Percentiles rank a stretch among this genome's conserved stretches.
Conservation (phyloP, 2,797 vertebrate species). For the Cirrhinus molitorella region DNA sequence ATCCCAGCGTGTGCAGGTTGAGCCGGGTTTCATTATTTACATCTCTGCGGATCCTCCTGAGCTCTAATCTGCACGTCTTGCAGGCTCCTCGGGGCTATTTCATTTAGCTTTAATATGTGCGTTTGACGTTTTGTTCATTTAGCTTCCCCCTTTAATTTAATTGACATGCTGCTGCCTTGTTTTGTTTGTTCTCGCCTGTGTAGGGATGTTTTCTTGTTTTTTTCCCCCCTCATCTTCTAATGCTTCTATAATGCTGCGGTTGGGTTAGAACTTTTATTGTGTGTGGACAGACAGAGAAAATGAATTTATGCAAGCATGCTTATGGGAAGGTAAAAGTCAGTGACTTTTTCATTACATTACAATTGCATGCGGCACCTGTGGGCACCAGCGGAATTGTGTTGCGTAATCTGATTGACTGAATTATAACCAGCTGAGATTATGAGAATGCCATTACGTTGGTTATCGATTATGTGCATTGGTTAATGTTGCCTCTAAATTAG, state of each 20-base stretch:
- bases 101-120: conserved; percentile 84
- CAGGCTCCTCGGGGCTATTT: conserved; percentile 78
- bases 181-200: conserved; percentile 71
- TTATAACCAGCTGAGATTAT: conserved; percentile 39
- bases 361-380: conserved; percentile 17
- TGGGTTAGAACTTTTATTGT: conserved; percentile 38
- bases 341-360: conserved; percentile 33
- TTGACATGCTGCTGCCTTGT: conserved; percentile 75
- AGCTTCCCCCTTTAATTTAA: conserved; percentile 75
- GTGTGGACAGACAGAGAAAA: conserved; percentile 35
- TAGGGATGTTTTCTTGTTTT: conserved; percentile 62
- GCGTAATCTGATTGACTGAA: conserved; percentile 30
- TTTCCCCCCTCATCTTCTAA: conserved; percentile 53
- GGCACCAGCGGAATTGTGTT: conserved; percentile 22
- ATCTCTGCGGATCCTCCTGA: conserved; percentile 76
- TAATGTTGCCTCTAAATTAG: conserved; percentile 36
- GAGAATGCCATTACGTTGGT: conserved; percentile 30
- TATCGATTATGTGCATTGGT: conserved; percentile 65
- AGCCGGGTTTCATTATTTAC: conserved; percentile 72
- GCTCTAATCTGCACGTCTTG: conserved; percentile 80
- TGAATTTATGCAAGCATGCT: conserved; percentile 15
- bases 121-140: conserved; percentile 83
- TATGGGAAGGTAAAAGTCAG: conserved; percentile 16
- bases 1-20: conserved; percentile 65
- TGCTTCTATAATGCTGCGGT: conserved; percentile 14